Evolutionary conservation across 2,113 vertebrate genomes (phyloP), one percentile per base, ranked within the genome.

Genomic region (Leucopsar rothschildi): DNA sequence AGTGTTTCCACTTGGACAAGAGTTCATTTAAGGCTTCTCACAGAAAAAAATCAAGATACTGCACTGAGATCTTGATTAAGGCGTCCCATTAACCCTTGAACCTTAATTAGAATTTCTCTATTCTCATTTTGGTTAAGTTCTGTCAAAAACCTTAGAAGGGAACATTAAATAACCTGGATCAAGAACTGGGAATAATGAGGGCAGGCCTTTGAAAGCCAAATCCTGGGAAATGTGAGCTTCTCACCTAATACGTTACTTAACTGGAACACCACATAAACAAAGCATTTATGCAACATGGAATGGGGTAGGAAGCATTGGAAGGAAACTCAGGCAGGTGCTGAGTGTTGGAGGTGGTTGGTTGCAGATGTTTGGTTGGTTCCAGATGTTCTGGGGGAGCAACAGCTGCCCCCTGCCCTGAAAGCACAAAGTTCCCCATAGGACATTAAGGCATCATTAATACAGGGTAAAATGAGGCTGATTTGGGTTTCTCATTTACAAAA

Each of bases 91-190:
- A 75, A 57, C 65, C 11, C 65, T 53, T 52, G 8, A 18, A 50
- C 22, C 11, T 21, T 12, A 23, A 56, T 49, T 61, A 14, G 1
- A 37, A 44, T n/a, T 83, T 24, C 22, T 33, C 23, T 37, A 2
- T 18, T 69, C 73, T 66, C 11, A 3, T 64, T 77, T 81, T 56
- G 21, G 11, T 47, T 21, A 61, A 24, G 21, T 16, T 82, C 63
- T 45, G 11, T 69, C 65, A 79, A 57, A 57, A 91, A 53, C 19
- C 24, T 39, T 45, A 37, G 60, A 72, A 72, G 14, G 60, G 35
- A 72, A 59, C 33, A 40, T 95, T 91, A 92, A 96, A 90, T 88
- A 97, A 97, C 55, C 28, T 4, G 47, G 91, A 59, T 95, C 87
- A 95, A 77, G 90, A 42, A 21, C 53, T 45, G 65, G 28, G 44